phyloP scores from a whole-genome alignment of 2,888 invertebrate species.

The Yponomeuta plumbellus region DNA sequence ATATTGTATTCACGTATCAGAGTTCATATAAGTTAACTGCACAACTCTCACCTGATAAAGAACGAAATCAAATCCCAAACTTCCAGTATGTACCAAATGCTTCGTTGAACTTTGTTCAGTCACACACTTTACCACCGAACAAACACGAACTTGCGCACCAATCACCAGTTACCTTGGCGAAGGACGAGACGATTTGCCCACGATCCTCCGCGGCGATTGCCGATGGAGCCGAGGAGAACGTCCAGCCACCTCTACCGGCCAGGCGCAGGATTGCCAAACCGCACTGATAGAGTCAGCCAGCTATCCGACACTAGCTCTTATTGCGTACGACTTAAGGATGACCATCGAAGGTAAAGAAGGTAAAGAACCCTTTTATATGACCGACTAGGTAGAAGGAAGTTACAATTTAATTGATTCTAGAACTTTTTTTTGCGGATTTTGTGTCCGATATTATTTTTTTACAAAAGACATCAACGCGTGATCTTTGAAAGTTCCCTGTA shows the following conservation, averaged over 20 bases:
- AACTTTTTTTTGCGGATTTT: too few species aligned
- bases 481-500: not conserved
- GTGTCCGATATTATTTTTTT: not conserved
- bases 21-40: too few species aligned
- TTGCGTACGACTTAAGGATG: too few species aligned
- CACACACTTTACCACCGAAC: not conserved
- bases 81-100: too few species aligned
- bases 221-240: not conserved
- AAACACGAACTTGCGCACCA: not conserved
- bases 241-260: not conserved
- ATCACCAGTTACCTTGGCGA: not conserved
- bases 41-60: too few species aligned
- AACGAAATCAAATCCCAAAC: too few species aligned
- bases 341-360: too few species aligned
- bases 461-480: not conserved
- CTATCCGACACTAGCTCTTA: not conserved
- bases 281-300: not conserved
- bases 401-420: too few species aligned
- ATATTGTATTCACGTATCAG: too few species aligned
- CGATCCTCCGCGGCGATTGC: not conserved
- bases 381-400: too few species aligned
- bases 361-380: too few species aligned
- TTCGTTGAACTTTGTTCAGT: too few species aligned
- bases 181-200: not conserved
- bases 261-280: constrained; percentile 2